A percentile compares a stretch with the other conserved stretches of the same genome.
These are phyloP conservation scores for Marronus borbonicus DNA, from an alignment of 2,888 invertebrate genomes.

Conservation along the genomic window DNA sequence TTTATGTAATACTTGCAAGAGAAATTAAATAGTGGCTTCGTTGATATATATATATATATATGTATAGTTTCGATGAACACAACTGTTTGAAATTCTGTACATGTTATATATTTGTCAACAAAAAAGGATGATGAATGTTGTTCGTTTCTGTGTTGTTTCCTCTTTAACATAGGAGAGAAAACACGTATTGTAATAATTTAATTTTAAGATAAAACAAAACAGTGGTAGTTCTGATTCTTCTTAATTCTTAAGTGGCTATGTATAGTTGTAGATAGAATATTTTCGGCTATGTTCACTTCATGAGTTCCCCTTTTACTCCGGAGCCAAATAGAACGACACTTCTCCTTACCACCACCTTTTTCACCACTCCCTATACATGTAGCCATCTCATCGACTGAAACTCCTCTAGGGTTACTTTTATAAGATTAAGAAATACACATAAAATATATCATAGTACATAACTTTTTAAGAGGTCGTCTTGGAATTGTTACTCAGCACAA, in stretches of 20 bases:
- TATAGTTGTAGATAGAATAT: conserved; percentile 13
- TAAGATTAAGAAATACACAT: background rate
- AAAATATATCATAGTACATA: conserved; percentile 13
- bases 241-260: conserved; percentile 33
- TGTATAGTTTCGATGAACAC: conserved; percentile 53
- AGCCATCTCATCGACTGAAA: conserved; percentile 2
- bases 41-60: conserved; percentile 58
- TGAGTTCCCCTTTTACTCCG: background rate
- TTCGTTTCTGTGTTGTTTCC: conserved; percentile 65
- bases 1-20: conserved; percentile 62
- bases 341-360: no score
- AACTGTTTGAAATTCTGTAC: conserved; percentile 52
- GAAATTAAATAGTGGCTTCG: conserved; percentile 62
- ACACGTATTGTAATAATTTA: conserved; percentile 24
- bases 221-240: conserved; percentile 23
- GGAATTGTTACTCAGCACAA: conserved; percentile 53
- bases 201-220: conserved; percentile 11
- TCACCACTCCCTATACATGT: background rate
- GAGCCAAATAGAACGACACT: background rate
- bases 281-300: conserved; percentile 1
- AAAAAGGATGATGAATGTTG: conserved; percentile 63
- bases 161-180: conserved; percentile 49
- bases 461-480: conserved; percentile 24
- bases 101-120: conserved; percentile 64
- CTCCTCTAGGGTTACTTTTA: background rate